Evolutionary conservation across 1,140 invertebrate species (phyloP).

Genomic region (Pseudobourletiella spinata): DNA sequence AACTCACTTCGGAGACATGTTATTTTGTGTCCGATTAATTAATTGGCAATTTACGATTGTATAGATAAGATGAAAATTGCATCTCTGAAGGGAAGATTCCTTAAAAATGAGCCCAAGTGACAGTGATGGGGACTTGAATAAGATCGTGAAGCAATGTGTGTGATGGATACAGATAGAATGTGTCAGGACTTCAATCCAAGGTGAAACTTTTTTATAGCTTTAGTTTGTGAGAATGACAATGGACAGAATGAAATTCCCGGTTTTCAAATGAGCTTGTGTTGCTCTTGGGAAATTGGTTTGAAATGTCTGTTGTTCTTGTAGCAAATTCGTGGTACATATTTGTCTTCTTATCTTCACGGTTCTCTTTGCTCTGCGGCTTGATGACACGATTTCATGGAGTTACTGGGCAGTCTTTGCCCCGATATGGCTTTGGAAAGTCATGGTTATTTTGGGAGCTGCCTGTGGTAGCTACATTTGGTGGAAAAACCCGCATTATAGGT

Average conservation of each 20-base stretch:
- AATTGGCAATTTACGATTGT: too few species aligned
- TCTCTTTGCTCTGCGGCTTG: slow-evolving; percentile 77
- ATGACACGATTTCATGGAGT: slow-evolving; percentile 78
- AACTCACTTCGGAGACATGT: too few species aligned
- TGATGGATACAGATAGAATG: slow-evolving; percentile 77
- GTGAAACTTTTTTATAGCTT: slow-evolving; percentile 38
- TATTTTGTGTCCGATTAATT: too few species aligned
- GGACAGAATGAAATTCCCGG: neutral
- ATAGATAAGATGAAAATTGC: too few species aligned
- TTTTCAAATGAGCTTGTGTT: too few species aligned
- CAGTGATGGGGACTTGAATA: too few species aligned
- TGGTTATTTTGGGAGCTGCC: slow-evolving; percentile 78
- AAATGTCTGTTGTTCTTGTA: slow-evolving; percentile 45
- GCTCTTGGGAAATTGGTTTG: neutral
- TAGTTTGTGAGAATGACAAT: neutral
- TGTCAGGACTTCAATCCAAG: slow-evolving; percentile 90
- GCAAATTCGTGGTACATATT: slow-evolving; percentile 91
- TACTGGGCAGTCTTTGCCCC: slow-evolving; percentile 91
- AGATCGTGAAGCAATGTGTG: neutral
- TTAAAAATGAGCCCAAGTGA: too few species aligned
- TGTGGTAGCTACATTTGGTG: slow-evolving; percentile 91
- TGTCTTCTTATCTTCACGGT: slow-evolving; percentile 84
- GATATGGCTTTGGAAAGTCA: slow-evolving; percentile 92
- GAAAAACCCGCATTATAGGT: slow-evolving; percentile 86
- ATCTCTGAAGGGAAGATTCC: too few species aligned